These are phyloP conservation scores for Phodopus roborovskii DNA, from an alignment of 2,113 vertebrate genomes.

Conservation along the genomic window DNA sequence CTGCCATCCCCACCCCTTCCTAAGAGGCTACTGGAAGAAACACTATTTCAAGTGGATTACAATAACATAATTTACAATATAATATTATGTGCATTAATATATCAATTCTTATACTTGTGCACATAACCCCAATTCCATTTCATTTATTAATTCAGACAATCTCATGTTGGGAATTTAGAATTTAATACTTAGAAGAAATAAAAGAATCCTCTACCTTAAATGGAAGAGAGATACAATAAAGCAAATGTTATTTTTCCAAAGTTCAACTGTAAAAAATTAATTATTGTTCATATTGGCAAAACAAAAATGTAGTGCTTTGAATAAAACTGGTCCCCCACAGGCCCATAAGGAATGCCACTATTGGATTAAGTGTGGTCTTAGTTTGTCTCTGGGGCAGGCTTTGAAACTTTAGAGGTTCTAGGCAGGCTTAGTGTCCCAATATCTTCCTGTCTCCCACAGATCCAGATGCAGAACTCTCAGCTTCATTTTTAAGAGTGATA, in stretches of 20 bases:
- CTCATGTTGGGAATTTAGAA: constrained; percentile 1
- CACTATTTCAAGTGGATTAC: neutral
- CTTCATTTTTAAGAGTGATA: neutral
- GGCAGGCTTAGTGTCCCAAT: neutral
- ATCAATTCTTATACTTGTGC: neutral
- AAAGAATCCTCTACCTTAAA: neutral
- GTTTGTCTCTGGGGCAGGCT: neutral
- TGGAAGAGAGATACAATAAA: neutral
- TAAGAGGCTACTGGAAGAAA: neutral
- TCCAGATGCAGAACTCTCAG: neutral
- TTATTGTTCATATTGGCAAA: neutral
- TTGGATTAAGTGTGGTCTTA: neutral
- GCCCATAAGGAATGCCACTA: neutral
- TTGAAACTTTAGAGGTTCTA: neutral
- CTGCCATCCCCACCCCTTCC: no score
- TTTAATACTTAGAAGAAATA: constrained; percentile 14
- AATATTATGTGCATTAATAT: neutral
- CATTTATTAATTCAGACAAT: neutral
- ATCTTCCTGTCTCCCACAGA: neutral
- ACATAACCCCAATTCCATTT: neutral
- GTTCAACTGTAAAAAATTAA: neutral
- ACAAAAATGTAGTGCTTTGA: neutral
- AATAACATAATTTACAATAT: neutral
- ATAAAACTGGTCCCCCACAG: neutral
- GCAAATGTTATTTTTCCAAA: neutral